Evolutionary conservation across 2,113 vertebrate species (phyloP).

Genomic region (Neopipo cinnamomea): DNA sequence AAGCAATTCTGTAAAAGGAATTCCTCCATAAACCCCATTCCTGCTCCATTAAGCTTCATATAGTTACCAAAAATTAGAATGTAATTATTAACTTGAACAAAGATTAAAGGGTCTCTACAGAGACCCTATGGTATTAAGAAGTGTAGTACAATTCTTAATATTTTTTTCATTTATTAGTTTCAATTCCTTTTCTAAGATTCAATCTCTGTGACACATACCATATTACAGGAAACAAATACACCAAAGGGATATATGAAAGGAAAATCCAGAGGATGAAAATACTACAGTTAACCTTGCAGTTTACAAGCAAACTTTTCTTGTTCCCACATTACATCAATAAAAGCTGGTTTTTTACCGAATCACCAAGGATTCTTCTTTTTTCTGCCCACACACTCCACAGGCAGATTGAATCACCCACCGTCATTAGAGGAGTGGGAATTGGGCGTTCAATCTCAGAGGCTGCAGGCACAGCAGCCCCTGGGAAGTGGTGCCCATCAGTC

Average conservation of each 20-base stretch:
- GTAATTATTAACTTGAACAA: neutral
- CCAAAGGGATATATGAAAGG: neutral
- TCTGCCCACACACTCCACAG: rapidly evolving
- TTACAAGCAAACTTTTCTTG: neutral
- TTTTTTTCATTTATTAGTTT: neutral
- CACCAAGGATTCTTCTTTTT: neutral
- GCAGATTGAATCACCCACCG: rapidly evolving
- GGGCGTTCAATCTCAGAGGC: neutral
- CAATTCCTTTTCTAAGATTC: neutral
- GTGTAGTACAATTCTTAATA: neutral
- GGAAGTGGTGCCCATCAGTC: neutral
- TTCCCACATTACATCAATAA: neutral
- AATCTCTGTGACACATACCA: neutral
- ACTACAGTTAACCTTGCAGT: neutral
- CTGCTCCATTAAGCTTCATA: neutral
- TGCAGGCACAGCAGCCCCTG: neutral
- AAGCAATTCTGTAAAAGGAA: neutral
- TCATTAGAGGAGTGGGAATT: rapidly evolving
- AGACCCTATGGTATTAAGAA: neutral
- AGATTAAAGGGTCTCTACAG: neutral
- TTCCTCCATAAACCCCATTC: neutral
- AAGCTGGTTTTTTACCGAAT: neutral
- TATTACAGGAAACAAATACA: neutral
- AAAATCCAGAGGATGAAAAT: neutral
- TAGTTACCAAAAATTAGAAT: neutral